These are phyloP conservation scores for Argyra leucocephala DNA, from an alignment of 2,888 invertebrate species.

Conservation along the genomic window DNA sequence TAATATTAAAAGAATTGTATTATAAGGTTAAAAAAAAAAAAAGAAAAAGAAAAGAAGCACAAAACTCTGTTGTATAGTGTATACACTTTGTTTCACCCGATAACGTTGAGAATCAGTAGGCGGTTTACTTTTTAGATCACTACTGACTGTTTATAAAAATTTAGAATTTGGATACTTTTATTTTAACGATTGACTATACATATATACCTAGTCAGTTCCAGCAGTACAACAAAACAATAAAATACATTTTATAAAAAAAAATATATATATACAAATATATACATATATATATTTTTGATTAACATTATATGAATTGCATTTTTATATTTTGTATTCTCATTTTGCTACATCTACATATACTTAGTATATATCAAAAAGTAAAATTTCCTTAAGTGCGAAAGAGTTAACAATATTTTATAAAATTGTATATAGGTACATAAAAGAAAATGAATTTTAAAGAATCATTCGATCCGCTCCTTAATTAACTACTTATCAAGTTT, in stretches of 20 bases:
- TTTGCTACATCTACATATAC: neutral
- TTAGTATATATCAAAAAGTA: neutral
- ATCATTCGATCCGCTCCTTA: neutral
- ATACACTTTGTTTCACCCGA: neutral
- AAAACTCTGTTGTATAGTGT: no score
- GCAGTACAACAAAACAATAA: no score
- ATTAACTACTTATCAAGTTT: neutral
- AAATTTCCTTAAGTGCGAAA: no score
- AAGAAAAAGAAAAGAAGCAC: no score
- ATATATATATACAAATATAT: no score
- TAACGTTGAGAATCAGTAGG: neutral
- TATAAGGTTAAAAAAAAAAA: no score
- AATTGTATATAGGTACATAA: neutral
- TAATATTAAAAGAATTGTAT: no score
- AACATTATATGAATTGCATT: neutral
- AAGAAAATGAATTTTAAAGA: neutral
- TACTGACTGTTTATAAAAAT: neutral
- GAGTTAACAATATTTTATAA: neutral
- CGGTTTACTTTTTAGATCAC: neutral
- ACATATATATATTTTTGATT: neutral
- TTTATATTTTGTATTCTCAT: neutral
- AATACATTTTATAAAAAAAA: no score
- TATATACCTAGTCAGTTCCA: no score
- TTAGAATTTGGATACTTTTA: neutral
- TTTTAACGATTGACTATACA: no score